A percentile compares a stretch with the other conserved stretches of the same genome.
phyloP scores from a whole-genome alignment of 2,797 vertebrate species.

The Pantherophis vulpinus region DNA sequence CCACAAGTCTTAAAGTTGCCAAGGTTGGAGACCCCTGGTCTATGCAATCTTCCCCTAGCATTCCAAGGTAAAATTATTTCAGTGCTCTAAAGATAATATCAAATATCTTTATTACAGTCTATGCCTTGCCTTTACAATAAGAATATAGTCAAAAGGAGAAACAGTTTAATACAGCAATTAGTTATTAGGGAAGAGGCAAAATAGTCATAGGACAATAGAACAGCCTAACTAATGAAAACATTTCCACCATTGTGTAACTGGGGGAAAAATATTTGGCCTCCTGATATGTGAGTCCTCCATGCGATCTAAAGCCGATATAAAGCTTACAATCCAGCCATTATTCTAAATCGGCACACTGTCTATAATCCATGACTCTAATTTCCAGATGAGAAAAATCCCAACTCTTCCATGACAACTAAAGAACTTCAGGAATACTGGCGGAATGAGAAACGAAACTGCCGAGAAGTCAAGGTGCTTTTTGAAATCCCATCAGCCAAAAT shows the following conservation, averaged over 20 bases:
- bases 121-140: background rate
- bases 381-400: conserved; percentile 51
- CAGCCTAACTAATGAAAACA: background rate
- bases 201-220: background rate
- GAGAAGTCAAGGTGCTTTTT: conserved; percentile 81
- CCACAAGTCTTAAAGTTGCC: too few relatives aligned
- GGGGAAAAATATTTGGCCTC: background rate
- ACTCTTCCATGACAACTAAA: conserved; percentile 84
- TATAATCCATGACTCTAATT: background rate
- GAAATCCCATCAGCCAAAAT: conserved; percentile 81
- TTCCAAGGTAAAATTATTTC: background rate
- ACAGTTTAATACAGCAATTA: background rate
- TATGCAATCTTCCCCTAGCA: background rate
- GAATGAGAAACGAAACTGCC: conserved; percentile 73
- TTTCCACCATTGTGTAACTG: too few relatives aligned
- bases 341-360: background rate
- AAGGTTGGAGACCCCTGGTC: too few relatives aligned
- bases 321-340: background rate
- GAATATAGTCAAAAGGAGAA: background rate
- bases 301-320: background rate
- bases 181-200: background rate
- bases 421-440: conserved; percentile 88
- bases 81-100: background rate
- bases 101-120: background rate
- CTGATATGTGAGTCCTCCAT: background rate